Evolutionary conservation across 2,888 invertebrate genomes (phyloP).

Genomic region (Timandra comae): DNA sequence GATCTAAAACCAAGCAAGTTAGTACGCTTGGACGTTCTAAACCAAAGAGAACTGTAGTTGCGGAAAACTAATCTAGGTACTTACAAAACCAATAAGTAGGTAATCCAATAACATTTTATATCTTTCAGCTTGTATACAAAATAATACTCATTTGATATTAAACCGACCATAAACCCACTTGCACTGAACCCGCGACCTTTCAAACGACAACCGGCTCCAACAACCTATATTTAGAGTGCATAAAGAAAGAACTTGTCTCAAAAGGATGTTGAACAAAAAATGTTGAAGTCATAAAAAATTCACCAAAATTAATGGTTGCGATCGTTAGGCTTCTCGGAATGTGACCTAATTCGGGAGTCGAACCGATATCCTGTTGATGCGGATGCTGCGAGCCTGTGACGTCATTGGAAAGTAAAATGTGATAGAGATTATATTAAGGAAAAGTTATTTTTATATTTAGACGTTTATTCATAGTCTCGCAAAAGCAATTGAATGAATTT

Average conservation of each 20-base stretch:
- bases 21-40: too few species aligned
- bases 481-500: neutral
- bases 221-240: too few species aligned
- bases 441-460: neutral
- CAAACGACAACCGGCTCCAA: too few species aligned
- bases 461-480: neutral
- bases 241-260: neutral
- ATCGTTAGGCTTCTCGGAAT: slow-evolving; percentile 15
- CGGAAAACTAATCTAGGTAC: too few species aligned
- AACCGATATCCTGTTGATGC: slow-evolving; percentile 15
- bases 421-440: neutral
- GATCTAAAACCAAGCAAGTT: too few species aligned
- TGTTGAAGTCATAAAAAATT: neutral
- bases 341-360: slow-evolving; percentile 18
- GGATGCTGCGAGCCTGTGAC: slow-evolving; percentile 19
- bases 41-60: too few species aligned
- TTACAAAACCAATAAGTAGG: too few species aligned
- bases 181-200: neutral
- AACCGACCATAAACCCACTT: neutral
- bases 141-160: neutral
- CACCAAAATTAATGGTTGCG: neutral
- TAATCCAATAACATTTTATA: too few species aligned
- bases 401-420: slow-evolving; percentile 8
- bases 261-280: neutral
- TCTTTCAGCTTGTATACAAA: neutral